Evolutionary conservation across 2,888 invertebrate species (phyloP).

Genomic region (Quadriops clusia): DNA sequence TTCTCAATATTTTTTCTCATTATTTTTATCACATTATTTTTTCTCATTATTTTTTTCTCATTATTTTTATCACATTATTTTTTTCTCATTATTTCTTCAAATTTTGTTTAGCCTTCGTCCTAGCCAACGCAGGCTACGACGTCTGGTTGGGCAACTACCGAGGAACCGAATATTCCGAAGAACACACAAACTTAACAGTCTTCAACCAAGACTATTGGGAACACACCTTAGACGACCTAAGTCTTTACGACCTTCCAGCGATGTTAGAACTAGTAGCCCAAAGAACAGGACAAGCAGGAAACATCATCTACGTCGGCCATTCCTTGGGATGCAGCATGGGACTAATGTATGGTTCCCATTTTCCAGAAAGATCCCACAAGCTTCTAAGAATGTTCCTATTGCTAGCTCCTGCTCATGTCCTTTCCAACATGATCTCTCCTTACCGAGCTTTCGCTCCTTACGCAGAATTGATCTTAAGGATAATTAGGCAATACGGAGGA

Average conservation of each 20-base stretch:
- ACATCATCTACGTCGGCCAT: constrained; percentile 44
- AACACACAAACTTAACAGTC: constrained; percentile 24
- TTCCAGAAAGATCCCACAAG: constrained; percentile 42
- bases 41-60: too few species aligned
- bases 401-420: constrained; percentile 47
- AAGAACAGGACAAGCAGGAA: constrained; percentile 28
- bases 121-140: constrained; percentile 43
- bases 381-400: constrained; percentile 41
- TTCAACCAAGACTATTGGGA: constrained; percentile 29
- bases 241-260: constrained; percentile 44
- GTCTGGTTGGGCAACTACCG: constrained; percentile 43
- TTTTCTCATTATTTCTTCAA: neutral
- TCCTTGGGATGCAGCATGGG: constrained; percentile 47
- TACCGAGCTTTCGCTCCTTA: constrained; percentile 52
- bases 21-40: too few species aligned
- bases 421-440: constrained; percentile 47
- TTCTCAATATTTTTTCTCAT: too few species aligned
- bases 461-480: constrained; percentile 43
- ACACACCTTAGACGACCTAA: constrained; percentile 45
- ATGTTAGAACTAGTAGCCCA: constrained; percentile 42
- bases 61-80: too few species aligned
- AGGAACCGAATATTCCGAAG: constrained; percentile 30
- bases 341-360: constrained; percentile 43
- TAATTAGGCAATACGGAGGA: constrained; percentile 1
- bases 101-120: constrained; percentile 24